Conservation (phyloP, 2,888 invertebrate genomes). For the Chymomyza procnemis region DNA sequence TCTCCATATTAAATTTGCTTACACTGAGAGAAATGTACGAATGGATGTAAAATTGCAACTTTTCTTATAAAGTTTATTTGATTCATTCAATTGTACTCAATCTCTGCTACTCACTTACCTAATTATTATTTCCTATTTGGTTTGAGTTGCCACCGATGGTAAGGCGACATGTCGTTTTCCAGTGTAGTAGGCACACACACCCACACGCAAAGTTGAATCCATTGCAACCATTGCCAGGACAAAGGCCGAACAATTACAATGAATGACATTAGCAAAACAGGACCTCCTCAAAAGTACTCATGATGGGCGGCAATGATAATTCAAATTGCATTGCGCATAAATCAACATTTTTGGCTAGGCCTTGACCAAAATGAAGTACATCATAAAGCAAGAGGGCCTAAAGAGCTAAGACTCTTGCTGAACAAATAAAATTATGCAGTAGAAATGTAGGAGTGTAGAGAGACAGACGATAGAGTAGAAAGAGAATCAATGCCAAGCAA, state of each 20-base stretch:
- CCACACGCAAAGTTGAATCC: background rate
- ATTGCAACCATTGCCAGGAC: background rate
- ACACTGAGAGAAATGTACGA: background rate
- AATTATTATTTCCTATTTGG: no score
- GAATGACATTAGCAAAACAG: background rate
- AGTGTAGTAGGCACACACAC: no score
- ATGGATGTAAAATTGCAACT: no score
- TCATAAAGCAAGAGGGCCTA: background rate
- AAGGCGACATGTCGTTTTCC: background rate
- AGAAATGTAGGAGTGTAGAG: background rate
- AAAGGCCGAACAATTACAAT: background rate
- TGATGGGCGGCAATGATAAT: constrained; percentile 42
- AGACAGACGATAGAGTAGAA: background rate
- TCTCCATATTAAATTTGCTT: background rate
- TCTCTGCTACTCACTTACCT: no score
- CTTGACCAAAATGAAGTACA: background rate
- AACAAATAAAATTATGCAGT: background rate
- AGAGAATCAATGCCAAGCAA: background rate
- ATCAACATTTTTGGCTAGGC: constrained; percentile 40
- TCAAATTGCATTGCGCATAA: constrained; percentile 52
- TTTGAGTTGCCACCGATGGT: no score
- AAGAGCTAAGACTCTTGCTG: background rate
- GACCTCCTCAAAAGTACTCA: background rate
- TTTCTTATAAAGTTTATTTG: no score
- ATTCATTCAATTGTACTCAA: no score